Base-by-base conservation (phyloP, 1,140 invertebrate species). In the Drosophila seguyi region DNA sequence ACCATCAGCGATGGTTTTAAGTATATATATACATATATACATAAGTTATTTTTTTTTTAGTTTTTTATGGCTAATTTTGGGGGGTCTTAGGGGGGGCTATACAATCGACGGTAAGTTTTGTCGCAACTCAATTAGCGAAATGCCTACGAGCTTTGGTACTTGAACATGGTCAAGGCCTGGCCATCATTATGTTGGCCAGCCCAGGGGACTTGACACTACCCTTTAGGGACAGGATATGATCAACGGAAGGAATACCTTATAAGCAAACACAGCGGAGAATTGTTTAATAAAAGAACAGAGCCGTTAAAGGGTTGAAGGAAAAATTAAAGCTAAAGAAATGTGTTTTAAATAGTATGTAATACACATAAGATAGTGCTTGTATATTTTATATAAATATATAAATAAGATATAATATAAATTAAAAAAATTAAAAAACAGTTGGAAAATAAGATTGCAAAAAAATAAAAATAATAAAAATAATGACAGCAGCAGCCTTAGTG, bases 111-210 rank as follows among this genome's bases (percentile, higher is more conserved):
- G 29, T 36, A 55, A 86, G 83, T 82, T 87, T 87, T 87, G 83
- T 79, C 67, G 83, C 78, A 60, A 81, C 80, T 87, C 84, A 88
- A 88, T 87, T 87, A 87, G 79, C 67, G 48, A 83, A 86, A 88
- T 79, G 75, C 84, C 83, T 83, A 75, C 71, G 44, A 88, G 79
- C 73, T 56, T 52, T 42, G 34, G 36, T 50, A 41, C 59, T 67
- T 78, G 74, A 60, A 71, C 77, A 58, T 81, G 61, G 50, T 61
- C 62, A 73, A 62, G 31, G 63, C 67, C 72, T 76, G 66, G 45
- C 62, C 71, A 87, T 88, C 79, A 76, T 79, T 87, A 83, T 50
- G 47, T 50, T 79, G 53, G 73, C 52, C 45, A 42, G 25, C 36
- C n/a, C 20, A 31, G 10, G 39, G 27, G 39, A 36, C 44, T 34